Conservation (phyloP, 2,797 vertebrate species). For the Sebastes cheni region DNA sequence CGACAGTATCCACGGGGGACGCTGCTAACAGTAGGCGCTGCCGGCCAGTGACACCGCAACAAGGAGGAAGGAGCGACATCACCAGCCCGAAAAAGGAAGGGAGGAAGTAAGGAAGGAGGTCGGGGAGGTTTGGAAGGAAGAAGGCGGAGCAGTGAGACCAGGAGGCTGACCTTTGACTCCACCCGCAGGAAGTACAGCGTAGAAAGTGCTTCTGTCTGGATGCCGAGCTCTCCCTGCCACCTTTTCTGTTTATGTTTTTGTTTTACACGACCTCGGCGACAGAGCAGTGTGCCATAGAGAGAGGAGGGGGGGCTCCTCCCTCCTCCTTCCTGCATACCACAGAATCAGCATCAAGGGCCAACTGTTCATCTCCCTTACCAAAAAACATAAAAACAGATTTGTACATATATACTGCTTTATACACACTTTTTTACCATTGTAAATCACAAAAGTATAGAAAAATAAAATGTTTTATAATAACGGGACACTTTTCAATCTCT, state of each 20-base stretch:
- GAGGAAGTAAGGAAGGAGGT: conserved; percentile 35
- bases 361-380: conserved; percentile 78
- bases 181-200: conserved; percentile 73
- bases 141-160: conserved; percentile 65
- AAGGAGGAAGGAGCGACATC: conserved; percentile 61
- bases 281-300: conserved; percentile 73
- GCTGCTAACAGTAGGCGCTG: conserved; percentile 70
- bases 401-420: conserved; percentile 82
- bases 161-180: conserved; percentile 67
- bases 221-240: conserved; percentile 64
- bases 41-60: conserved; percentile 60
- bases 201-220: conserved; percentile 73
- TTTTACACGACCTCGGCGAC: conserved; percentile 52
- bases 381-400: conserved; percentile 82
- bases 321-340: conserved; percentile 74
- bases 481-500: conserved; percentile 71
- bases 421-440: conserved; percentile 77
- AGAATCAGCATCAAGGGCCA: conserved; percentile 78
- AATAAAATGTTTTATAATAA: conserved; percentile 86
- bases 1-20: conserved; percentile 76
- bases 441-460: conserved; percentile 86
- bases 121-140: conserved; percentile 61
- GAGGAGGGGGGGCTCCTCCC: conserved; percentile 60
- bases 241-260: conserved; percentile 49
- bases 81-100: conserved; percentile 47